Percentiles rank a stretch among this genome's conserved stretches.
Evolutionary conservation across 2,113 vertebrate species (phyloP).

Genomic region (Dunckerocampus dactyliophorus): DNA sequence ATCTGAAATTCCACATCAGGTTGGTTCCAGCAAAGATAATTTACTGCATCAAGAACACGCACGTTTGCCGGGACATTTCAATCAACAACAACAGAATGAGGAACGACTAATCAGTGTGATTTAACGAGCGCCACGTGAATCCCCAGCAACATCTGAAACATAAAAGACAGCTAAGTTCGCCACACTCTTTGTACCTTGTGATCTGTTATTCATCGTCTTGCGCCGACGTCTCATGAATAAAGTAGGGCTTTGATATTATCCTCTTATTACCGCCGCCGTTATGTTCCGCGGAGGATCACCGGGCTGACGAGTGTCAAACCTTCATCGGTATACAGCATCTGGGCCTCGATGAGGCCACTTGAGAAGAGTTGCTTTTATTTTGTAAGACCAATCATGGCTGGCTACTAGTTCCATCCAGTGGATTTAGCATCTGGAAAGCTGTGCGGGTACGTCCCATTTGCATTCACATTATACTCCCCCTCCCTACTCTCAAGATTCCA

Average conservation of each 20-base stretch:
- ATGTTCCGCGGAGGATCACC: slow-evolving; percentile 45
- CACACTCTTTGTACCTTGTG: slow-evolving; percentile 61
- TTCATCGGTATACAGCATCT: slow-evolving; percentile 34
- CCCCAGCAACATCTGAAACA: slow-evolving; percentile 56
- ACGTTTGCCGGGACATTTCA: slow-evolving; percentile 47
- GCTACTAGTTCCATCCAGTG: slow-evolving; percentile 6
- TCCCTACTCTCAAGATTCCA: slow-evolving; percentile 24
- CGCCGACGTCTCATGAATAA: slow-evolving; percentile 60
- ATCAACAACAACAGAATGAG: slow-evolving; percentile 59
- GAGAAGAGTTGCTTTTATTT: slow-evolving; percentile 15
- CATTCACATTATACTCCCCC: slow-evolving; percentile 20
- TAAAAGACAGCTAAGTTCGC: slow-evolving; percentile 60
- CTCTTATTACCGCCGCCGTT: slow-evolving; percentile 49
- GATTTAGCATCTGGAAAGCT: slow-evolving; percentile 21
- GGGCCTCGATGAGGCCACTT: slow-evolving; percentile 20
- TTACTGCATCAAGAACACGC: slow-evolving; percentile 30
- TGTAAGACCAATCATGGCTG: slow-evolving; percentile 18
- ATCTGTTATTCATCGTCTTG: slow-evolving; percentile 64
- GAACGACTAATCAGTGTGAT: slow-evolving; percentile 61
- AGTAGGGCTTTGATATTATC: slow-evolving; percentile 60
- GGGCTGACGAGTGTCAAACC: slow-evolving; percentile 32
- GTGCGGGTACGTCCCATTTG: slow-evolving; percentile 17
- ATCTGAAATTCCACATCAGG: slow-evolving; percentile 32
- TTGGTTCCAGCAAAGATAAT: slow-evolving; percentile 38
- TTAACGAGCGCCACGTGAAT: slow-evolving; percentile 61